Conservation (phyloP, 2,888 invertebrate species). For the Brachyopa scutellaris region DNA sequence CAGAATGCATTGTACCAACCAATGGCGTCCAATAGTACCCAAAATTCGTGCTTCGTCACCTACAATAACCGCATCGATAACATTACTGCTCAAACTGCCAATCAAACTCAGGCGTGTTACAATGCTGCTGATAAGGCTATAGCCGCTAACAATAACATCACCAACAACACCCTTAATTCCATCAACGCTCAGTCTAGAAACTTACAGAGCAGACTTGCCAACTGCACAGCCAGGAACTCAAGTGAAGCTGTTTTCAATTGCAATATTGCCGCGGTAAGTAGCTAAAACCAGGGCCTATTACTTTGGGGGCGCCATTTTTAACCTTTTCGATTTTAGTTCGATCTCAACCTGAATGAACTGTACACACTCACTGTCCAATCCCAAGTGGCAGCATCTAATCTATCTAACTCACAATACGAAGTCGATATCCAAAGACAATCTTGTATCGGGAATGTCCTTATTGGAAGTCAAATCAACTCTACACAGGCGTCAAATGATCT, state of each 20-base stretch:
- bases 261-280: constrained; percentile 6
- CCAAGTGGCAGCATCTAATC: background rate
- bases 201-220: background rate
- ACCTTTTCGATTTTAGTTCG: constrained; percentile 4
- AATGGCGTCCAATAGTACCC: background rate
- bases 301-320: background rate
- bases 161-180: background rate
- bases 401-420: background rate
- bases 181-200: background rate
- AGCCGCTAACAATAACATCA: background rate
- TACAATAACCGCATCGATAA: background rate
- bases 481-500: background rate
- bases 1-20: background rate
- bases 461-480: constrained; percentile 1
- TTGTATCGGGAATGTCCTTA: background rate
- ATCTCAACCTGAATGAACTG: background rate
- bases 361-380: constrained; percentile 14
- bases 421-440: background rate
- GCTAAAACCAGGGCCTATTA: background rate
- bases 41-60: background rate
- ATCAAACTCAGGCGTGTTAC: constrained; percentile 9
- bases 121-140: background rate
- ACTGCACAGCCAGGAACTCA: background rate
- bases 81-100: constrained; percentile 9
- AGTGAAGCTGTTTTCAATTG: background rate